Conservation (phyloP, 2,888 invertebrate genomes). For the Limnephilus lunatus region DNA sequence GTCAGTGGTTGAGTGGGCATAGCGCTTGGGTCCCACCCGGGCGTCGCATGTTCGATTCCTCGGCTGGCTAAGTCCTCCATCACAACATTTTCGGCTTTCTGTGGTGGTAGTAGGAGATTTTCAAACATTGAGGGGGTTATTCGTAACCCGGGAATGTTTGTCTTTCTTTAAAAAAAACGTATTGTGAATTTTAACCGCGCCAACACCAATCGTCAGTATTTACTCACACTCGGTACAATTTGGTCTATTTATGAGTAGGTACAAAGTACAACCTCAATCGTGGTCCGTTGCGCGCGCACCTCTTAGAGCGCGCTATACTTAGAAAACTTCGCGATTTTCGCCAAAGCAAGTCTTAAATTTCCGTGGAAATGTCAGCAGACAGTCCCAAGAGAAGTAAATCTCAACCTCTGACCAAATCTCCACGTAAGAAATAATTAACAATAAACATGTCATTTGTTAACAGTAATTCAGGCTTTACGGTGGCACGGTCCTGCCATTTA, state of each 20-base stretch:
- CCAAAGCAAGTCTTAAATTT: neutral
- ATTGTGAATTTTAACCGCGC: neutral
- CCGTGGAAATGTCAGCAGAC: slow-evolving; percentile 11
- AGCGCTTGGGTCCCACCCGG: no score
- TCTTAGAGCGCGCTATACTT: neutral
- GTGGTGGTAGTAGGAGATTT: no score
- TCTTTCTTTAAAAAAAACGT: no score
- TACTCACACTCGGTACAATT: slow-evolving; percentile 73
- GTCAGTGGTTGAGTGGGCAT: no score
- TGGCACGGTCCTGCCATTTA: neutral
- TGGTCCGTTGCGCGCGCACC: slow-evolving; percentile 14
- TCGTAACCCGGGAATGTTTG: no score
- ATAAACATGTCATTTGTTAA: neutral
- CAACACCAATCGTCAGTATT: slow-evolving; percentile 68
- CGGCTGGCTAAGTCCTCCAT: no score
- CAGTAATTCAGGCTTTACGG: neutral
- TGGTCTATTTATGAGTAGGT: no score
- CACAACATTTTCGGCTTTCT: no score
- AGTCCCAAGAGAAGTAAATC: neutral
- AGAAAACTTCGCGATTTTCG: neutral
- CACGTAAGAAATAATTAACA: slow-evolving; percentile 7
- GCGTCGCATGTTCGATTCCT: no score
- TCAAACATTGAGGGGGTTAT: no score
- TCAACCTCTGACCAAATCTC: neutral
- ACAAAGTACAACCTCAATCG: slow-evolving; percentile 20